Percentiles rank a stretch among this genome's conserved stretches.
phyloP scores from a whole-genome alignment of 2,888 invertebrate genomes.

The Drosophila flavopinicola region DNA sequence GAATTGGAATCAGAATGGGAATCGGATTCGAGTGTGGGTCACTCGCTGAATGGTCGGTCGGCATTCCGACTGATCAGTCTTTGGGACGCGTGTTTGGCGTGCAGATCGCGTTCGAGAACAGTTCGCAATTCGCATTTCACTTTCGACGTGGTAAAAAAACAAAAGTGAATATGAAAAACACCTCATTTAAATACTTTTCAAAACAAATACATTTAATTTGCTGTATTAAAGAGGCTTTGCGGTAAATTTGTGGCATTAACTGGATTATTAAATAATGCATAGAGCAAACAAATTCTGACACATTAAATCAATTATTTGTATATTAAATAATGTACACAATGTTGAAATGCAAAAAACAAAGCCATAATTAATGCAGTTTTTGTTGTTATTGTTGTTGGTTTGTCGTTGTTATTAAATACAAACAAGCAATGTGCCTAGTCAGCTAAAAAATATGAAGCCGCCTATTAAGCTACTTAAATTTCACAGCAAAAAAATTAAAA shows the following conservation, averaged over 20 bases:
- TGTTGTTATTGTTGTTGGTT: background rate
- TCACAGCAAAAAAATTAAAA: constrained; percentile 14
- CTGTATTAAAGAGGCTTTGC: constrained; percentile 14
- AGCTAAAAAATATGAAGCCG: constrained; percentile 35
- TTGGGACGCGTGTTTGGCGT: constrained; percentile 56
- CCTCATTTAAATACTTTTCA: background rate
- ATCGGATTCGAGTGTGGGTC: constrained; percentile 25
- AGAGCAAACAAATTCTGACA: background rate
- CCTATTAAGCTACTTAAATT: constrained; percentile 26
- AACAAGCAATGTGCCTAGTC: constrained; percentile 4
- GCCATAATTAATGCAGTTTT: constrained; percentile 11
- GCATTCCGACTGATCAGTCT: constrained; percentile 65
- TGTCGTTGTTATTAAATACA: constrained; percentile 11
- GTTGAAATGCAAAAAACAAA: background rate
- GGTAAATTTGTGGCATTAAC: background rate
- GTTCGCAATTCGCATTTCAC: constrained; percentile 9
- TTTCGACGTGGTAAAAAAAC: constrained; percentile 36
- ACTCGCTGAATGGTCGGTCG: constrained; percentile 20
- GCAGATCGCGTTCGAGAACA: constrained; percentile 53
- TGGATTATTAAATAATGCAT: constrained; percentile 5
- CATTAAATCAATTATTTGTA: background rate
- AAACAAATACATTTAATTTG: constrained; percentile 5
- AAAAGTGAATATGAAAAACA: constrained; percentile 11
- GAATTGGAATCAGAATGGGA: constrained; percentile 30
- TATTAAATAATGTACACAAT: background rate